A percentile compares a stretch with the other conserved stretches of the same genome.
Conservation (phyloP, 2,797 vertebrate species). For the Enteromius trimaculatus region DNA sequence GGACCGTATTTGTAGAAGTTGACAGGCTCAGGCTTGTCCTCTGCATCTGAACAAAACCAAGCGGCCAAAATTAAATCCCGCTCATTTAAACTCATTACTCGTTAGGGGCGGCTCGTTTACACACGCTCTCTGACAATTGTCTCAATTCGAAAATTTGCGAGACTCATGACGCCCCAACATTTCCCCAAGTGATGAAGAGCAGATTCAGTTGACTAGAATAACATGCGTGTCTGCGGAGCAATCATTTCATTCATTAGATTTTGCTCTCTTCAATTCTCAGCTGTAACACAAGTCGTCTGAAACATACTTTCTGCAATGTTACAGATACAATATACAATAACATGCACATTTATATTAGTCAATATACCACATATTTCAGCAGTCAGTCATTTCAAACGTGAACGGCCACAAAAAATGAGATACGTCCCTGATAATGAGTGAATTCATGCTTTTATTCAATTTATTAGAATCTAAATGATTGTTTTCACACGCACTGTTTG, state of each 20-base stretch:
- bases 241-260: neutral
- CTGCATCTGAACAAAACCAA: constrained; percentile 60
- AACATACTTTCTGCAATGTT: neutral
- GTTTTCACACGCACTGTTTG: too few species aligned
- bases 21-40: constrained; percentile 75
- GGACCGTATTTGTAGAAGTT: constrained; percentile 83
- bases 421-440: neutral
- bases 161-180: neutral
- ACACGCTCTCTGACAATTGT: neutral
- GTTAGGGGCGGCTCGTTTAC: neutral
- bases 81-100: neutral
- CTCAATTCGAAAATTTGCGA: too few species aligned
- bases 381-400: neutral
- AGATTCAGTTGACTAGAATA: neutral
- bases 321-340: neutral
- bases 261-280: neutral
- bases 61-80: neutral
- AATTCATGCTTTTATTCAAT: neutral
- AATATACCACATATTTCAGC: neutral
- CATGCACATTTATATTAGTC: neutral
- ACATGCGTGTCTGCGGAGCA: neutral
- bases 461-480: neutral
- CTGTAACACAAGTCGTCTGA: neutral
- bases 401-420: neutral
- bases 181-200: too few species aligned